A percentile compares a stretch with the other conserved stretches of the same genome.
These are phyloP conservation scores for Eupeodes latifasciatus DNA, from an alignment of 2,888 invertebrate genomes.

Conservation along the genomic window DNA sequence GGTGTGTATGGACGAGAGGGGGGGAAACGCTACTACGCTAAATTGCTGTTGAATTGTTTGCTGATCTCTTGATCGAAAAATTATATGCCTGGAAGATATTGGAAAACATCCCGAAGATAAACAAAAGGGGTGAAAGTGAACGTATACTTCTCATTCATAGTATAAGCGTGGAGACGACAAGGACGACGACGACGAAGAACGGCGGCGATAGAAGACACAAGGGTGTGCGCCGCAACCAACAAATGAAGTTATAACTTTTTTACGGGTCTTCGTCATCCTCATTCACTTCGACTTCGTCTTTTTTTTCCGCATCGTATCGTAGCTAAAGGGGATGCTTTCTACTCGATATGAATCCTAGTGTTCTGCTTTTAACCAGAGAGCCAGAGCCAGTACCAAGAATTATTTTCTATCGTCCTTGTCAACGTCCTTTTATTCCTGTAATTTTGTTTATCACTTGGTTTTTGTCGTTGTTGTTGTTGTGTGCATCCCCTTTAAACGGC, in stretches of 20 bases:
- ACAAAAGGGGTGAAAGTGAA: constrained; percentile 73
- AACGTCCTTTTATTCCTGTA: constrained; percentile 72
- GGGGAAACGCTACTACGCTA: constrained; percentile 65
- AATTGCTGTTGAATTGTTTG: constrained; percentile 79
- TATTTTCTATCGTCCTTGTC: constrained; percentile 65
- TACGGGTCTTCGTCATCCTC: constrained; percentile 53
- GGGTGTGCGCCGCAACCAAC: constrained; percentile 61
- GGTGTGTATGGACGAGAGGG: neutral
- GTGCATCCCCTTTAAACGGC: constrained; percentile 71
- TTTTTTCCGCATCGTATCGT: no score
- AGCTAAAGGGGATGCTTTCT: constrained; percentile 31
- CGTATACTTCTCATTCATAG: neutral
- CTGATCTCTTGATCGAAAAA: constrained; percentile 82
- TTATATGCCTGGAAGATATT: constrained; percentile 80
- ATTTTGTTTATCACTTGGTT: constrained; percentile 76
- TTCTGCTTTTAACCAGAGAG: constrained; percentile 16
- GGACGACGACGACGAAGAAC: no score
- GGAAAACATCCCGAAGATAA: constrained; percentile 76
- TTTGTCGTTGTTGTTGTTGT: constrained; percentile 55
- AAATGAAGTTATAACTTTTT: constrained; percentile 75
- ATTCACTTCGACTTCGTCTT: constrained; percentile 33
- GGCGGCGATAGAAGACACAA: constrained; percentile 21
- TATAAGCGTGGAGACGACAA: constrained; percentile 18
- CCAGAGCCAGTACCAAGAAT: constrained; percentile 41
- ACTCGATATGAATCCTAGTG: constrained; percentile 38